Evolutionary conservation across 2,888 invertebrate species (phyloP).

Genomic region (Eurytoma californica): DNA sequence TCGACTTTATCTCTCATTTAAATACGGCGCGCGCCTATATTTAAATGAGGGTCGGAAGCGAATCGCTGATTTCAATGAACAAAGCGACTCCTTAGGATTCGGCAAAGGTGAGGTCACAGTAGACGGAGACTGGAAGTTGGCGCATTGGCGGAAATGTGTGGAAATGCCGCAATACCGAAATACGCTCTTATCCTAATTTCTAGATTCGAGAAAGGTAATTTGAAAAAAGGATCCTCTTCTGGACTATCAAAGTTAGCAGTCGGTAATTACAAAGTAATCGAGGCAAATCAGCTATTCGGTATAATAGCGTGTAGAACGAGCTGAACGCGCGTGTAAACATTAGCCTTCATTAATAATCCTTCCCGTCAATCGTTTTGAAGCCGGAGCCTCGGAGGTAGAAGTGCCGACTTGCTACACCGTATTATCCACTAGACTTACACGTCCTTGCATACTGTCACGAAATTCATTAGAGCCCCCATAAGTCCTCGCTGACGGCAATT

Average conservation of each 20-base stretch:
- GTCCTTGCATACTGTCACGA: constrained; percentile 50
- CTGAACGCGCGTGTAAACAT: constrained; percentile 7
- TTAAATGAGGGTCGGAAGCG: constrained; percentile 41
- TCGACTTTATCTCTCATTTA: constrained; percentile 10
- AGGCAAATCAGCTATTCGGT: neutral
- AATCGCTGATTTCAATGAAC: constrained; percentile 44
- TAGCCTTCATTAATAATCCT: constrained; percentile 15
- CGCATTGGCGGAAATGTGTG: constrained; percentile 34
- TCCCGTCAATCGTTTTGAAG: neutral
- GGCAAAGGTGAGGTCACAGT: neutral
- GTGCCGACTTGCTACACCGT: too few relatives aligned
- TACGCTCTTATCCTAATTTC: constrained; percentile 19
- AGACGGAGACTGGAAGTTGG: constrained; percentile 20
- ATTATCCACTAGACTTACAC: neutral
- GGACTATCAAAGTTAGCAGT: too few relatives aligned
- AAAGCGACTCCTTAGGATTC: constrained; percentile 7
- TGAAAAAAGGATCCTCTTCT: too few relatives aligned
- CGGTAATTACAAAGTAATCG: neutral
- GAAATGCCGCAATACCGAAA: neutral
- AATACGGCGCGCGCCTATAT: constrained; percentile 21
- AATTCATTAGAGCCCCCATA: constrained; percentile 36
- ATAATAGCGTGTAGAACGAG: too few relatives aligned
- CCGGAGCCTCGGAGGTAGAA: too few relatives aligned
- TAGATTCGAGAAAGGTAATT: too few relatives aligned
- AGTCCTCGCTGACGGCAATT: constrained; percentile 30